Evolutionary conservation across 2,797 vertebrate species (phyloP), one percentile per base, ranked within the genome.

Genomic region (Rhynchotus rufescens): DNA sequence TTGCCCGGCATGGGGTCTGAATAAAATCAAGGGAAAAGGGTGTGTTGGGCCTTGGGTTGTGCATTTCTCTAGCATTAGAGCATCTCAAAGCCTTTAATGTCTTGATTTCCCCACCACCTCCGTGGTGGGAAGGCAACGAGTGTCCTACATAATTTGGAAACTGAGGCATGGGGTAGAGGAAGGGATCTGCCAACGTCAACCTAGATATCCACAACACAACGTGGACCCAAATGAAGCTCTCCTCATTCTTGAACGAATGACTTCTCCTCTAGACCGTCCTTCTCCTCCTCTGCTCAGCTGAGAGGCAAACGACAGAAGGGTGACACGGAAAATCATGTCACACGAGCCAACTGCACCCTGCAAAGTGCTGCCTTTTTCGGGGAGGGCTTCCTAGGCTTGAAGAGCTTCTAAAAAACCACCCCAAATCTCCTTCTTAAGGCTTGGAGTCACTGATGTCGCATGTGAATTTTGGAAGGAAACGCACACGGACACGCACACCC

Each of bases 41-140:
- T 73, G 38, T 47, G 66, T 14, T 59, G 62, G 79, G 64, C 64
- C 73, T 36, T 69, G 79, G 66, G 76, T 75, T 76, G 81, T 66
- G 19, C 79, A 69, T 80, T 62, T 83, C 44, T 75, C 76, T 76
- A 85, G 85, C 0, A 0, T 51, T 42, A 73, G 73, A 87, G 77
- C 85, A 93, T 78, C 92, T 90, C 71, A 19, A 47, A 74, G 84
- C 23, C 85, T 88, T 68, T n/a, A 89, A 75, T 79, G 90, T 86
- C 76, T 95, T 90, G 75, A 26, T 78, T 88, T 92, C 90, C 86
- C 81, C 79, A 94, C 84, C 56, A 66, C 88, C 91, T 91, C 76
- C 11, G 25, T 47, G 21, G 47, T 23, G 47, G 47, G 47, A 47
- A 93, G 84, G 77, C 38, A 71, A 45, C 40, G 59, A 85, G 81